These are phyloP conservation scores for Daptonema setosum DNA, from an alignment of 2,888 invertebrate species.

Conservation along the genomic window DNA sequence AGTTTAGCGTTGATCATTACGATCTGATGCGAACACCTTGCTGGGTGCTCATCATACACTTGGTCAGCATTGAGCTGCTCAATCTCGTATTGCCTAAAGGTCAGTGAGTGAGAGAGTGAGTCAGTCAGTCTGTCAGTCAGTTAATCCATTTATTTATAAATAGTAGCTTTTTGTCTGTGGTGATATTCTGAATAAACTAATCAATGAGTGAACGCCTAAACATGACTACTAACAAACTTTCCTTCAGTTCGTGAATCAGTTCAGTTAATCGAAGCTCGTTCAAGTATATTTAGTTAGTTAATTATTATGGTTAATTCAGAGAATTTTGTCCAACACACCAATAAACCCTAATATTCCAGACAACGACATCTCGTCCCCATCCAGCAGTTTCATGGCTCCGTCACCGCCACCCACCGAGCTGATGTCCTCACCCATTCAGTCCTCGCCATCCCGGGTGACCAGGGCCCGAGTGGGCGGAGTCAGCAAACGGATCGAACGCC, in stretches of 20 bases:
- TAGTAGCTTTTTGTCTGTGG: too few relatives aligned
- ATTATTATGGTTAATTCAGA: background rate
- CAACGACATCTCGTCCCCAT: background rate
- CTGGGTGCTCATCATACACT: constrained; percentile 10
- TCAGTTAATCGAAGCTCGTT: too few relatives aligned
- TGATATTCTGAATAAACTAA: too few relatives aligned
- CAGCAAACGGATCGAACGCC: background rate
- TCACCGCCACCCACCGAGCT: background rate
- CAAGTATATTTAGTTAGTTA: background rate
- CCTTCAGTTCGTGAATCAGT: too few relatives aligned
- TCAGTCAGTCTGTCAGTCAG: background rate
- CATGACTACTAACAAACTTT: too few relatives aligned
- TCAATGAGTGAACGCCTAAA: too few relatives aligned
- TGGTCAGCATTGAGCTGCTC: constrained; percentile 10
- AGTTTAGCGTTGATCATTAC: constrained; percentile 6
- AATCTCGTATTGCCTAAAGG: constrained; percentile 9
- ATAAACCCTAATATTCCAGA: background rate
- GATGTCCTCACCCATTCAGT: background rate
- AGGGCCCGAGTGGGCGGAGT: background rate
- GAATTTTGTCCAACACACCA: background rate
- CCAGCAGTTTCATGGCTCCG: background rate
- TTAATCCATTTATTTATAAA: too few relatives aligned
- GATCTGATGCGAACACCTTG: constrained; percentile 6
- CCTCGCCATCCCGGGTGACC: background rate
- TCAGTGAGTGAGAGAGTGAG: too few relatives aligned